Conservation (phyloP, 2,888 invertebrate genomes). For the Listrodromus nycthemerus region DNA sequence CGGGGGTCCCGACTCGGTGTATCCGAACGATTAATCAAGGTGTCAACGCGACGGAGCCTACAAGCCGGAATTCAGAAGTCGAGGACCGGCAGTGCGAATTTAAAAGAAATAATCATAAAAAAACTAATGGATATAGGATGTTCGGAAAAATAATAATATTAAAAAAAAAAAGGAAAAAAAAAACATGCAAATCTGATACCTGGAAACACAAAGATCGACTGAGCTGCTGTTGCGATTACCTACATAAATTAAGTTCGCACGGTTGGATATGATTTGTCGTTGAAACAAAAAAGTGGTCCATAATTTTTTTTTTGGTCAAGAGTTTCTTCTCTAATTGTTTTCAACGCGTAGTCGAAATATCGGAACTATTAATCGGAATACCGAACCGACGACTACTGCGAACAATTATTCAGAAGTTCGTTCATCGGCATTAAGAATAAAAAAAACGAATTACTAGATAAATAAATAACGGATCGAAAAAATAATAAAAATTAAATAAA, state of each 20-base stretch:
- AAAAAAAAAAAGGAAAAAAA: too few species aligned
- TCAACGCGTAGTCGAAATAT: background rate
- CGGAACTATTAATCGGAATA: background rate
- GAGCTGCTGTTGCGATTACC: too few species aligned
- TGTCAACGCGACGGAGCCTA: constrained; percentile 9
- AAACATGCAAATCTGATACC: too few species aligned
- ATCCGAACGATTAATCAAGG: background rate
- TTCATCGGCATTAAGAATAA: too few species aligned
- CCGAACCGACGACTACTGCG: background rate
- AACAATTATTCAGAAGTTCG: background rate
- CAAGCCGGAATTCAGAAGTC: constrained; percentile 1
- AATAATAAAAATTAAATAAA: too few species aligned
- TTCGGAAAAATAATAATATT: background rate
- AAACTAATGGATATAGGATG: too few species aligned
- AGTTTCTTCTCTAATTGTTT: background rate
- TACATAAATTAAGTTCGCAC: too few species aligned
- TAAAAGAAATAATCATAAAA: background rate
- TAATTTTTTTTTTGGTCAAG: too few species aligned
- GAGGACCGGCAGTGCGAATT: background rate
- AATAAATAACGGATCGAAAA: too few species aligned
- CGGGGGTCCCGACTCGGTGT: background rate
- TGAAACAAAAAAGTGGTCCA: too few species aligned
- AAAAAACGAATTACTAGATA: background rate
- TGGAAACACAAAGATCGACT: too few species aligned
- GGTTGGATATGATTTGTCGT: too few species aligned